Conservation (phyloP, 2,888 invertebrate genomes). For the Clitarchus hookeri region DNA sequence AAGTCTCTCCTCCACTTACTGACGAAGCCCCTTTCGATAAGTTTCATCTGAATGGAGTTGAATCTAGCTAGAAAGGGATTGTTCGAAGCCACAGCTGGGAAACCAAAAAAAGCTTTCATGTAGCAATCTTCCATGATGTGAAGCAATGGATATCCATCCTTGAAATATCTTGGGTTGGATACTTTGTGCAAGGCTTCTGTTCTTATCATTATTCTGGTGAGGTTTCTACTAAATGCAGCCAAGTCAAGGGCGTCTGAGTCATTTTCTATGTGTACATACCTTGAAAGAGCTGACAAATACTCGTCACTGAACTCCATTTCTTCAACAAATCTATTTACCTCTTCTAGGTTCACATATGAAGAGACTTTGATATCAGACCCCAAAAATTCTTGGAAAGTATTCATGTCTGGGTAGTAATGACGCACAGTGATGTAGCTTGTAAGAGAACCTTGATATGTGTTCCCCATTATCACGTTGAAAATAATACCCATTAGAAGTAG, state of each 20-base stretch:
- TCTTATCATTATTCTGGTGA: background rate
- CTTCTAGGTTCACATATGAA: background rate
- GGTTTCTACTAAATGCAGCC: background rate
- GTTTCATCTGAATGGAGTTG: background rate
- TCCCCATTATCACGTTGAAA: background rate
- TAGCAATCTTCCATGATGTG: constrained; percentile 16
- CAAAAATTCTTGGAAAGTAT: background rate
- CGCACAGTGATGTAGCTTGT: background rate
- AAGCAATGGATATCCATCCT: background rate
- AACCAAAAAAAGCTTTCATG: background rate
- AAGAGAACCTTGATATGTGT: background rate
- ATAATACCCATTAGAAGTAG: background rate
- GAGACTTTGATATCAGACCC: background rate
- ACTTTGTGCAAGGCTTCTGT: background rate
- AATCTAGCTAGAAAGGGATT: background rate
- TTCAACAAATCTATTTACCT: background rate
- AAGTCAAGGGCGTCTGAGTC: background rate
- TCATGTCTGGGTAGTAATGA: background rate
- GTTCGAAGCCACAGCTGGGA: background rate
- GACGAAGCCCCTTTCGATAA: background rate
- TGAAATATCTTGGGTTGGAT: background rate
- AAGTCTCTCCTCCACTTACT: background rate
- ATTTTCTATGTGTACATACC: background rate
- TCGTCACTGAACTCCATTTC: background rate
- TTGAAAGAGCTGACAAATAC: background rate